These are phyloP conservation scores for Margaritifera margaritifera DNA, from an alignment of 2,888 invertebrate species.

Conservation along the genomic window DNA sequence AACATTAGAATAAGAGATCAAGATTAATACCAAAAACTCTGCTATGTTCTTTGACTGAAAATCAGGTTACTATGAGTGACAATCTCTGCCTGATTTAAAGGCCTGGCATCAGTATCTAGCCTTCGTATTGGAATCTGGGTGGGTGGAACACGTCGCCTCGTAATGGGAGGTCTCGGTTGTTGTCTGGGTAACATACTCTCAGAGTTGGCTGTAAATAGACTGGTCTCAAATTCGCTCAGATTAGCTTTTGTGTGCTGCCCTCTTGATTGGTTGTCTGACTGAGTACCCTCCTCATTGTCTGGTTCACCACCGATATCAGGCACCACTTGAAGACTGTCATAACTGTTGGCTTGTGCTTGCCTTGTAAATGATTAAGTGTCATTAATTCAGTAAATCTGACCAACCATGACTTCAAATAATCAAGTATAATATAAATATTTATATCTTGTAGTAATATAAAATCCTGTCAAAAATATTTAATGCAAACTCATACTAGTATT, in stretches of 20 bases:
- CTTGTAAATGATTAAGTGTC: too few relatives aligned
- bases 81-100: slow-evolving; percentile 57
- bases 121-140: slow-evolving; percentile 59
- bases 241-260: slow-evolving; percentile 4
- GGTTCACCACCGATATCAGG: slow-evolving; percentile 56
- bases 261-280: slow-evolving; percentile 9
- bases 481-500: too few relatives aligned
- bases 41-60: too few relatives aligned
- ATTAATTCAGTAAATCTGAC: too few relatives aligned
- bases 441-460: too few relatives aligned
- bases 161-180: slow-evolving; percentile 8
- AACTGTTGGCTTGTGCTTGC: too few relatives aligned
- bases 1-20: too few relatives aligned
- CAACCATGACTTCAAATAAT: too few relatives aligned
- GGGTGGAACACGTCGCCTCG: slow-evolving; percentile 30
- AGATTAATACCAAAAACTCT: too few relatives aligned
- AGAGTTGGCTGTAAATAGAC: not conserved
- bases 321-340: slow-evolving; percentile 62
- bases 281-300: slow-evolving; percentile 15
- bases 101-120: slow-evolving; percentile 62
- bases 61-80: slow-evolving; percentile 52
- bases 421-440: too few relatives aligned
- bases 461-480: too few relatives aligned
- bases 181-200: slow-evolving; percentile 16
- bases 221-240: slow-evolving; percentile 11